Conservation (phyloP, 1,140 invertebrate genomes). For the Drosophila pseudoananassae region DNA sequence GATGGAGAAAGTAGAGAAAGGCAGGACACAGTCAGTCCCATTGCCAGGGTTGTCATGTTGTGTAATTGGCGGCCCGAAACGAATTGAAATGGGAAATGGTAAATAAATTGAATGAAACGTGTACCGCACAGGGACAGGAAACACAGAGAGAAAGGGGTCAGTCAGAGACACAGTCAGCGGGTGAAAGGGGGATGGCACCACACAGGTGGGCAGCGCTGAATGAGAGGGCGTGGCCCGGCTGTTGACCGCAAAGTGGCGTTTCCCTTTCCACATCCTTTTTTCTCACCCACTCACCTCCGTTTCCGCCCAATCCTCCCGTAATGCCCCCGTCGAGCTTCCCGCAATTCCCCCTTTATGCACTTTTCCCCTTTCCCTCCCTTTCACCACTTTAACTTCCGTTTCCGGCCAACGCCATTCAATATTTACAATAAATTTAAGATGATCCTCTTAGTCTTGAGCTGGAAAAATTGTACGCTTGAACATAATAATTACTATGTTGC, state of each 20-base stretch:
- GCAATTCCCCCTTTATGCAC: no score
- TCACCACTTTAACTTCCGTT: constrained; percentile 5
- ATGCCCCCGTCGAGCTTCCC: no score
- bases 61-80: constrained; percentile 77
- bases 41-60: constrained; percentile 50
- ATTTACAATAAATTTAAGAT: constrained; percentile 24
- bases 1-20: background rate
- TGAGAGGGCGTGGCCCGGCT: constrained; percentile 38
- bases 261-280: constrained; percentile 60
- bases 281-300: constrained; percentile 11
- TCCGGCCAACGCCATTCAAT: constrained; percentile 22
- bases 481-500: no score
- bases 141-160: background rate
- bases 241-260: constrained; percentile 74
- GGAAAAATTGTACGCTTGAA: no score
- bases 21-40: constrained; percentile 29
- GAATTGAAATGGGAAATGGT: constrained; percentile 79
- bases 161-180: background rate
- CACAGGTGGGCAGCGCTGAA: constrained; percentile 24
- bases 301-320: background rate
- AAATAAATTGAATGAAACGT: constrained; percentile 81
- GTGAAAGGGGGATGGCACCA: background rate
- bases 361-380: background rate
- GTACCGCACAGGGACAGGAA: constrained; percentile 34
- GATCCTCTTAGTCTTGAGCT: constrained; percentile 1